Percentiles rank a stretch among this genome's conserved stretches.
phyloP scores from a whole-genome alignment of 1,140 invertebrate species.

The Drosophila ercepeae region DNA sequence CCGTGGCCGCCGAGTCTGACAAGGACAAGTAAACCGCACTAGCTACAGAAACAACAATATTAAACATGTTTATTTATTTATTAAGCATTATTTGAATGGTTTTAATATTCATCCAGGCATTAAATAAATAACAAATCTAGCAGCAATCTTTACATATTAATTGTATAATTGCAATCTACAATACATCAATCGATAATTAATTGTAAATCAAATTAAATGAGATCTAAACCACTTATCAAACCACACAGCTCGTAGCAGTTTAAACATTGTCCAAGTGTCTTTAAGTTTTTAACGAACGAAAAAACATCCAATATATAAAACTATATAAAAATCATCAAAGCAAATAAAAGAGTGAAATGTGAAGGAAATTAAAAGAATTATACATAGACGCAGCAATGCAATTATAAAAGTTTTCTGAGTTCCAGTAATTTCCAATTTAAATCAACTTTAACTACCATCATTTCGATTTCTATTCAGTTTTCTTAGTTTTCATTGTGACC shows the following conservation, averaged over 20 bases:
- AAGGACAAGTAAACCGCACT: constrained; percentile 90
- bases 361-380: constrained; percentile 17
- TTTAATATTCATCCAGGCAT: constrained; percentile 79
- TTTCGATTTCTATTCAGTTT: constrained; percentile 18
- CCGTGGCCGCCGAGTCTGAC: constrained; percentile 85
- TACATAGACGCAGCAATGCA: constrained; percentile 55
- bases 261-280: constrained; percentile 74
- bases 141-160: constrained; percentile 61
- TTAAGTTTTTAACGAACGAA: constrained; percentile 79
- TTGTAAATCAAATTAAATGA: constrained; percentile 51
- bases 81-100: constrained; percentile 80
- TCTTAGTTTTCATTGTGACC: constrained; percentile 57
- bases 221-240: constrained; percentile 30
- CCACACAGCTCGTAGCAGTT: constrained; percentile 64
- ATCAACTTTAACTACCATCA: constrained; percentile 14
- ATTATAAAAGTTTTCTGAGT: constrained; percentile 43
- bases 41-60: constrained; percentile 56
- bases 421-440: constrained; percentile 34
- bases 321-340: not conserved
- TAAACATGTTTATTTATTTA: constrained; percentile 79
- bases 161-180: constrained; percentile 64
- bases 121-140: constrained; percentile 71
- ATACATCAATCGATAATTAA: constrained; percentile 52
- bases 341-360: constrained; percentile 12
- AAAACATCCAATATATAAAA: constrained; percentile 18